Evolutionary conservation across 2,113 vertebrate species (phyloP).

Genomic region (Muntiacus reevesi): DNA sequence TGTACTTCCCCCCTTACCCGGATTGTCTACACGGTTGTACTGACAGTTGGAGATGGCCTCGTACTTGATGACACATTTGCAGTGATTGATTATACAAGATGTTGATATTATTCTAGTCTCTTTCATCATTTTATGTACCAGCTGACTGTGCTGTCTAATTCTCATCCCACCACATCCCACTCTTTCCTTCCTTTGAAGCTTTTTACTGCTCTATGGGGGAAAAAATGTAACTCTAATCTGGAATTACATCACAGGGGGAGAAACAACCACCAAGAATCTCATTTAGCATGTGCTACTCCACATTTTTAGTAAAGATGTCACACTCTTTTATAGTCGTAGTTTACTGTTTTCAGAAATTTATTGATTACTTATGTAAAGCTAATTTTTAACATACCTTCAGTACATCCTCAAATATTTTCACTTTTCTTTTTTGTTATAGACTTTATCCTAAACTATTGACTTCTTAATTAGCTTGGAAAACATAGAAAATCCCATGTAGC

Average conservation of each 20-base stretch:
- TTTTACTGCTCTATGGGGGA: neutral
- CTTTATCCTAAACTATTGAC: neutral
- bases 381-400: neutral
- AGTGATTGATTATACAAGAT: slow-evolving; percentile 36
- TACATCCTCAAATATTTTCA: neutral
- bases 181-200: slow-evolving; percentile 30
- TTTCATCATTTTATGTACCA: neutral
- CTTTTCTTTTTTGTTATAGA: neutral
- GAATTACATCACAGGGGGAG: neutral
- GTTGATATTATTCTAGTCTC: neutral
- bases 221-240: neutral
- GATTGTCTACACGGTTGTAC: neutral
- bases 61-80: slow-evolving; percentile 14
- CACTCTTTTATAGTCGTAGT: neutral
- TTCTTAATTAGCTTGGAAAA: slow-evolving; percentile 20
- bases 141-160: slow-evolving; percentile 5
- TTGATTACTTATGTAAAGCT: neutral
- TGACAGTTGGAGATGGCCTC: neutral
- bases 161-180: neutral
- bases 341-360: slow-evolving; percentile 18
- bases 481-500: neutral
- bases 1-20: neutral
- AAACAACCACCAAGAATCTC: neutral
- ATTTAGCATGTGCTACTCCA: neutral
- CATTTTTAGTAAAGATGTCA: neutral